Base-by-base conservation (phyloP, 2,888 invertebrate species). In the Drosophila antonietae region DNA sequence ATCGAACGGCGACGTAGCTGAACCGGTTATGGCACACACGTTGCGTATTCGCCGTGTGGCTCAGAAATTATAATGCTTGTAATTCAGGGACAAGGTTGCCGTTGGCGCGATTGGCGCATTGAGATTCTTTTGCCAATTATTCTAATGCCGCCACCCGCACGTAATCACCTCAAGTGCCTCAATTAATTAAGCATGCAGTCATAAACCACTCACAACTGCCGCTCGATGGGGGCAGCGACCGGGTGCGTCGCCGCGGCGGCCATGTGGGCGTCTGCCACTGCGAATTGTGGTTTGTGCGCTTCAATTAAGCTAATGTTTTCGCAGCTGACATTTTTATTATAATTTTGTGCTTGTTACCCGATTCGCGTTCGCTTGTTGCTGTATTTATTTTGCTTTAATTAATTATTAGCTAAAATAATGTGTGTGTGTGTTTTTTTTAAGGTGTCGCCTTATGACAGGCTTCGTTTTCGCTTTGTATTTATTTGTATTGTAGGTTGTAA, bases 81-180 rank as follows among this genome's bases (percentile, higher is more conserved):
- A 68, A 55, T 68, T 82, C 78, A 83, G 62, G 74, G 79, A 85
- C 85, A 88, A 88, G 85, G 88, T 85, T 83, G 62, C 18, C 61
- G 43, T 60, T 60, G 43, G 31, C 39, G 49, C 44, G 44, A 52
- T 59, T n/a, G n/a, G 43, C 56, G 47, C 59, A 80, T 72, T 66
- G 49, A 64, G 63, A 85, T 83, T 81, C 80, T 75, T 81, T 66
- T 65, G 75, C 69, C 76, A 83, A 73, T 81, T 78, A 80, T 81
- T 81, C 82, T 84, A 64, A 70, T 67, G 68, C 18, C 23, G 41
- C 82, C 83, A 78, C 88, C 88, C 88, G 86, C 83, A 83, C 84
- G 71, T 71, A 64, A 52, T 31, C 65, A 56, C 62, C 68, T 75
- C 81, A 69, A 71, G 64, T 72, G 72, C 80, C 66, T 80, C 81